Base-by-base conservation (phyloP, 2,797 vertebrate species). In the Sebastiscus tertius region DNA sequence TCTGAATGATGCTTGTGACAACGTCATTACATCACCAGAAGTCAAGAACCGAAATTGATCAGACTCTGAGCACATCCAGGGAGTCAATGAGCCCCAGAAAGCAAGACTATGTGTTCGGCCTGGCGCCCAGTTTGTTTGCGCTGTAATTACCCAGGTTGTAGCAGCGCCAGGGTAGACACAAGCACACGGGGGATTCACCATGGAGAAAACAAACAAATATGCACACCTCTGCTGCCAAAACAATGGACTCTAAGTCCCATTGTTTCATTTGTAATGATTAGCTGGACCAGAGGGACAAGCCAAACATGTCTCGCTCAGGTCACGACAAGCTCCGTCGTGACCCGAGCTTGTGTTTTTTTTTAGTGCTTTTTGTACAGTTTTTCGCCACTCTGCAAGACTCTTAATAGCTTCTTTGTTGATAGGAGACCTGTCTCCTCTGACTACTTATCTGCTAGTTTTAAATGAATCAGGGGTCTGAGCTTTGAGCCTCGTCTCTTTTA, bases 81-180 rank as follows among this genome's bases (percentile, higher is more conserved):
- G 81, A 90, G 88, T 87, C 86, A 73, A 77, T 84, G 88, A 87
- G 81, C 77, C 84, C 73, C 78, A 77, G 65, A 83, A 90, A 79
- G 76, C 72, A 79, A 64, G 77, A 46, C 64, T 75, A 60, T 76
- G n/a, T 70, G 77, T 84, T 85, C 68, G 61, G 85, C 85, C 71
- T n/a, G 52, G 67, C 8, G 75, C 87, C 86, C 72, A 71, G 66
- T 85, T 67, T 93, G 91, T 95, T 95, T 93, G 82, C 81, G 9
- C 75, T 83, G 87, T 91, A 93, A 94, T 95, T 94, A 93, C 83
- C 80, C 78, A 76, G 73, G 73, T 65, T 84, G 80, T 80, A 68
- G 78, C 67, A 18, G 82, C 69, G 90, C 89, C 88, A 84, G 65
- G 72, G 75, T 74, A 73, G 80, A 91, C 83, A 76, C 55, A 82